These are phyloP conservation scores for Drepana falcataria DNA, from an alignment of 2,888 invertebrate species.

Conservation along the genomic window DNA sequence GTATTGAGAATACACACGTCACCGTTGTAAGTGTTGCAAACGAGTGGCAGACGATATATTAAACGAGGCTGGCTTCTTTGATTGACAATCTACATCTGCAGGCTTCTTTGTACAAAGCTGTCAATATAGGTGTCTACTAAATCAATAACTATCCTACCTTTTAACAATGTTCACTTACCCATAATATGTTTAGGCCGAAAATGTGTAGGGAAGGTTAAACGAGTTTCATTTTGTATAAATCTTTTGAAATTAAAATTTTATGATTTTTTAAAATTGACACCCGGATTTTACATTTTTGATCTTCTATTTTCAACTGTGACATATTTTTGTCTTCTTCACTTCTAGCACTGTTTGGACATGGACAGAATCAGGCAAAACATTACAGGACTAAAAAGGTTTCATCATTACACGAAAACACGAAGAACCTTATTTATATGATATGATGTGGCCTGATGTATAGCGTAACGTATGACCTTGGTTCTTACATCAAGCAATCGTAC, in stretches of 20 bases:
- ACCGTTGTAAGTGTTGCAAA: constrained; percentile 15
- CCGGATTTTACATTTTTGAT: constrained; percentile 49
- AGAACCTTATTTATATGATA: constrained; percentile 4
- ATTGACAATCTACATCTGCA: constrained; percentile 30
- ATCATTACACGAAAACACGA: background rate
- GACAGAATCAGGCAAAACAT: constrained; percentile 11
- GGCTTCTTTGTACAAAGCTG: constrained; percentile 70
- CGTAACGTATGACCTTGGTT: no score
- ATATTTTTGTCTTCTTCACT: constrained; percentile 29
- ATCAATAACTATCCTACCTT: constrained; percentile 6
- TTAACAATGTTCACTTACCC: constrained; percentile 43
- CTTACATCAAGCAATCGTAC: no score
- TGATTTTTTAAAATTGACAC: constrained; percentile 31
- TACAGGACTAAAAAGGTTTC: background rate
- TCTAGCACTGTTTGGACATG: constrained; percentile 12
- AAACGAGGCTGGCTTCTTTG: constrained; percentile 43
- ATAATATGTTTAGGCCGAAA: constrained; percentile 38
- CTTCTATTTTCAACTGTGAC: constrained; percentile 67
- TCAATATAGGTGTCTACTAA: constrained; percentile 37
- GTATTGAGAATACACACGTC: constrained; percentile 28
- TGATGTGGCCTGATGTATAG: constrained; percentile 1
- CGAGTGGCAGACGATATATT: constrained; percentile 43
- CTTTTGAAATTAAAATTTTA: constrained; percentile 30
- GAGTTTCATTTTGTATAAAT: constrained; percentile 24
- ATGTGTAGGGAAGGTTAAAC: constrained; percentile 12